Conservation (phyloP, 2,797 vertebrate species). For the Anolis apletophallus region DNA sequence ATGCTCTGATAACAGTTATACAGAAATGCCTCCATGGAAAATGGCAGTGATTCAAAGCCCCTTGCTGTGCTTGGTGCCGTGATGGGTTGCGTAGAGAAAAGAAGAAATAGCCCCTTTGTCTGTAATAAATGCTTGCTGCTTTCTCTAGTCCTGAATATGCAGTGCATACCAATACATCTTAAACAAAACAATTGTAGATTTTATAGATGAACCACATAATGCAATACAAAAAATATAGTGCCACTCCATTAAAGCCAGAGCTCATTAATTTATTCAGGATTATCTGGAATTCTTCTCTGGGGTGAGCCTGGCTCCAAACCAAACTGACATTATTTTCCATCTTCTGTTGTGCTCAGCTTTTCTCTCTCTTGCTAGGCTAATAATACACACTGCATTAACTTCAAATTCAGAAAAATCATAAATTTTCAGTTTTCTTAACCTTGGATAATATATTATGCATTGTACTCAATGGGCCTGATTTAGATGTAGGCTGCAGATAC, state of each 20-base stretch:
- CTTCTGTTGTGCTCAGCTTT: not conserved
- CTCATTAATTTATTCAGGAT: conserved; percentile 29
- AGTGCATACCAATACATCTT: conserved; percentile 63
- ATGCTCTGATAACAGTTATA: conserved; percentile 26
- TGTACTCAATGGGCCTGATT: not conserved
- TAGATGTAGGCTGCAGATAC: not conserved
- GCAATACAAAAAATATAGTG: conserved; percentile 44
- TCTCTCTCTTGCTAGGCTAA: not conserved
- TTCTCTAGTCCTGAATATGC: conserved; percentile 46
- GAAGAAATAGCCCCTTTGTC: conserved; percentile 57
- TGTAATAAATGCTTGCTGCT: conserved; percentile 62
- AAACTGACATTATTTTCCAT: not conserved
- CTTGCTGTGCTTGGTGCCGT: conserved; percentile 36
- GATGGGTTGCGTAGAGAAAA: conserved; percentile 50
- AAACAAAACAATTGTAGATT: conserved; percentile 31
- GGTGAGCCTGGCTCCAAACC: not conserved
- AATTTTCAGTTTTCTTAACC: conserved; percentile 12
- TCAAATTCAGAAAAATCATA: conserved; percentile 5
- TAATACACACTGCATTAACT: conserved; percentile 9
- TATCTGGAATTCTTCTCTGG: conserved; percentile 11
- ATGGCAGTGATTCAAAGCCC: conserved; percentile 11
- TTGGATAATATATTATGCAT: not conserved
- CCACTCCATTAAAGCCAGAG: conserved; percentile 47
- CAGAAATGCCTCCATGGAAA: conserved; percentile 6
- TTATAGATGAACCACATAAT: conserved; percentile 61